Conservation (phyloP, 1,140 invertebrate genomes). For the Cecropterus lyciades region DNA sequence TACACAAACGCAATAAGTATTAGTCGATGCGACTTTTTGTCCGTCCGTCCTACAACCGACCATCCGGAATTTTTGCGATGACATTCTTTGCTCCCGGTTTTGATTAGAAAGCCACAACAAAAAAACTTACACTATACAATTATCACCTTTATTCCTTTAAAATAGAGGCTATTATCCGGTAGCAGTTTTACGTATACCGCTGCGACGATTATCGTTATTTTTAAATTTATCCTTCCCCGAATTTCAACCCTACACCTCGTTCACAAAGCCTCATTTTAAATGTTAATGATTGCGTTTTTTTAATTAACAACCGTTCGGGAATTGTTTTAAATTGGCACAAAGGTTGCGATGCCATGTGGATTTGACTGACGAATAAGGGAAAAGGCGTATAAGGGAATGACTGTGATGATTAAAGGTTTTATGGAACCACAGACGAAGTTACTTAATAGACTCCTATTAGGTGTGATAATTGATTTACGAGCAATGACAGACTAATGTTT, state of each 20-base stretch:
- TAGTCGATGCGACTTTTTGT: slow-evolving; percentile 71
- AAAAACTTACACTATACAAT: slow-evolving; percentile 10
- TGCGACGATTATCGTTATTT: slow-evolving; percentile 31
- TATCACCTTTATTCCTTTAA: neutral
- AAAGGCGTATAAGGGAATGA: neutral
- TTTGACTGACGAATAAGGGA: neutral
- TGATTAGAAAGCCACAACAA: slow-evolving; percentile 54
- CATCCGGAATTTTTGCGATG: slow-evolving; percentile 57
- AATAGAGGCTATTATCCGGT: neutral
- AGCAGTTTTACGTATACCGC: too few relatives aligned
- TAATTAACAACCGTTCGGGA: slow-evolving; percentile 28
- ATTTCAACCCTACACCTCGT: slow-evolving; percentile 29
- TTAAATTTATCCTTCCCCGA: slow-evolving; percentile 26
- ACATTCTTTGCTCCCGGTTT: slow-evolving; percentile 68
- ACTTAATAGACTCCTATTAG: too few relatives aligned
- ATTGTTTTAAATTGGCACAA: slow-evolving; percentile 30
- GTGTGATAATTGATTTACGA: too few relatives aligned
- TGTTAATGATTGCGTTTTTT: slow-evolving; percentile 20
- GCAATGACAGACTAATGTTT: too few relatives aligned
- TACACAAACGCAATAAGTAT: slow-evolving; percentile 76
- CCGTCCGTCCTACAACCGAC: slow-evolving; percentile 43
- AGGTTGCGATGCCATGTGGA: slow-evolving; percentile 21
- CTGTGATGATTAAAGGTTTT: too few relatives aligned
- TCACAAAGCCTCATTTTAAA: slow-evolving; percentile 27
- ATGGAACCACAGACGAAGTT: too few relatives aligned